A percentile compares a stretch with the other conserved stretches of the same genome.
Conservation (phyloP, 2,113 vertebrate genomes). For the Carassius auratus region DNA sequence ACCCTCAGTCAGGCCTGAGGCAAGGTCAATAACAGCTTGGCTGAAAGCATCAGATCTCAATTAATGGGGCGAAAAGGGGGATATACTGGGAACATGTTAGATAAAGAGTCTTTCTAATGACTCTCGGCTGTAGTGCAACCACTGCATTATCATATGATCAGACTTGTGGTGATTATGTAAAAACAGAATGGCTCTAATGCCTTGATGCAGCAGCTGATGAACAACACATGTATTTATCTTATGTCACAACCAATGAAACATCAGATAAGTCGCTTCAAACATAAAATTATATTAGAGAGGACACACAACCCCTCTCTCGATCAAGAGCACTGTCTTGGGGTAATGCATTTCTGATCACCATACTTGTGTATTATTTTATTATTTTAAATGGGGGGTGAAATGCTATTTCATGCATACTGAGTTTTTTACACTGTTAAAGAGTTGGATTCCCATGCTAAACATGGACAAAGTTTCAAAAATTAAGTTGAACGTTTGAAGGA, state of each 20-base stretch:
- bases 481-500: too few relatives aligned
- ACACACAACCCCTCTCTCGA: neutral
- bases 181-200: neutral
- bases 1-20: conserved; percentile 6
- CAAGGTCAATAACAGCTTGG: conserved; percentile 25
- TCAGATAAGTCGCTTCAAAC: neutral
- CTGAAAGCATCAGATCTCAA: conserved; percentile 32
- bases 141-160: conserved; percentile 15
- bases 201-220: neutral
- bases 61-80: neutral
- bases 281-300: neutral
- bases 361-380: too few relatives aligned
- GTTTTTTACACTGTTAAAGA: too few relatives aligned
- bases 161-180: conserved; percentile 13
- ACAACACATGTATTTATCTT: neutral
- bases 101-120: conserved; percentile 2
- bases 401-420: too few relatives aligned
- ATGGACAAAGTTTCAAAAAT: too few relatives aligned
- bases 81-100: neutral
- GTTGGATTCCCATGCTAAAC: too few relatives aligned
- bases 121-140: neutral
- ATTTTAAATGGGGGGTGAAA: too few relatives aligned
- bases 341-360: too few relatives aligned
- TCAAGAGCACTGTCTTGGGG: too few relatives aligned
- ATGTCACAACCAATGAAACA: neutral